phyloP scores from a whole-genome alignment of 2,888 invertebrate genomes.

The Hoplodrina blanda region DNA sequence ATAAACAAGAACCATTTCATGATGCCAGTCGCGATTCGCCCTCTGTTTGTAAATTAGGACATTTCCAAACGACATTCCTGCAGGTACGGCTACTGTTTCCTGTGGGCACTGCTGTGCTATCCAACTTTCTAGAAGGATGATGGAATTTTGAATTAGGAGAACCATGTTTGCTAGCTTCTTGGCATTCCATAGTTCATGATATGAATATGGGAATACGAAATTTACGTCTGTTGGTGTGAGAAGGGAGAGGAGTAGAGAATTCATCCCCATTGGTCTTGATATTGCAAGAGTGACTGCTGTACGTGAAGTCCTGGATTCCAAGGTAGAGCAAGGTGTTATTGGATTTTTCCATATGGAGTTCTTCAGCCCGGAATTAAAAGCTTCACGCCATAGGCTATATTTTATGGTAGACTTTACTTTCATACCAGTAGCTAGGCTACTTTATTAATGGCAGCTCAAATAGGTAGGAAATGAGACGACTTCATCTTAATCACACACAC shows the following conservation, averaged over 20 bases:
- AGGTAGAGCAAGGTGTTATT: neutral
- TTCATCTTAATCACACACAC: conserved; percentile 37
- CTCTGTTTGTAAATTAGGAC: conserved; percentile 69
- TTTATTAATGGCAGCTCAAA: neutral
- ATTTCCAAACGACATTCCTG: conserved; percentile 68
- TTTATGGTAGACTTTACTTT: too few relatives aligned
- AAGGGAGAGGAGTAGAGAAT: too few relatives aligned
- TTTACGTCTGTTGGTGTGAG: neutral
- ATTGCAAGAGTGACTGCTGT: too few relatives aligned
- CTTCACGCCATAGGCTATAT: neutral
- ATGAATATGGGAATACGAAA: neutral
- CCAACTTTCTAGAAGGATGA: conserved; percentile 16
- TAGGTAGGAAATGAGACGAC: too few relatives aligned
- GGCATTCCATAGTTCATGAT: neutral
- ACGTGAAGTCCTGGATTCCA: neutral
- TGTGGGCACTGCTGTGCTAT: conserved; percentile 39
- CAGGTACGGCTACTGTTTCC: conserved; percentile 68
- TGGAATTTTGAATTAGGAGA: neutral
- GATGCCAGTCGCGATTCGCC: conserved; percentile 65
- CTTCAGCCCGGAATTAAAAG: neutral
- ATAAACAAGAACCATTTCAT: conserved; percentile 70
- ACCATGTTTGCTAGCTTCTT: neutral
- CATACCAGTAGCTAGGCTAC: too few relatives aligned
- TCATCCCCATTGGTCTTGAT: neutral
- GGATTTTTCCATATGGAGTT: neutral